Conservation (phyloP, 92 coral and sea anemone genomes). For the Blastomussa wellsi region DNA sequence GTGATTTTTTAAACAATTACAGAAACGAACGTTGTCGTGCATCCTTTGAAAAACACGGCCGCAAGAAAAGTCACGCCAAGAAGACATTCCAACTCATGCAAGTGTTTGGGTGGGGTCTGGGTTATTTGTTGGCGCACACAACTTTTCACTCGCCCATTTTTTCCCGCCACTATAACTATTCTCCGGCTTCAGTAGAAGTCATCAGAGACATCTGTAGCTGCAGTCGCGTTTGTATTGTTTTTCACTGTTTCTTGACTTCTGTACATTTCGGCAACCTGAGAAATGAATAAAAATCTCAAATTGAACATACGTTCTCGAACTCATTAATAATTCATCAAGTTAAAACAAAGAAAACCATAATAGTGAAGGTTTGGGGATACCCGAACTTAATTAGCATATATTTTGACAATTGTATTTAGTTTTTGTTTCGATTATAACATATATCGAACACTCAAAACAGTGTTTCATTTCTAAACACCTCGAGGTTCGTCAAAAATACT, state of each 20-base stretch:
- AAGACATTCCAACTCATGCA: not conserved
- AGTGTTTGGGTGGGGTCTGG: not conserved
- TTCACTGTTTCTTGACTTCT: constrained; percentile 97
- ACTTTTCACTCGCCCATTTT: not conserved
- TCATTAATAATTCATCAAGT: no score
- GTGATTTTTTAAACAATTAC: not conserved
- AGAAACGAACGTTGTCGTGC: not conserved
- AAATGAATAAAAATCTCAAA: not conserved
- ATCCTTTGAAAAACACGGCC: not conserved
- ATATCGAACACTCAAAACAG: no score
- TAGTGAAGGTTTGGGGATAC: no score
- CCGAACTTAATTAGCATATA: no score
- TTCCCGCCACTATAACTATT: not conserved
- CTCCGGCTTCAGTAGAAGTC: constrained; percentile 76
- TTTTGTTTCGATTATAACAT: no score
- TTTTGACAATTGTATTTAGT: no score
- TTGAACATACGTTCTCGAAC: not conserved
- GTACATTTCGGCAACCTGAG: constrained; percentile 96
- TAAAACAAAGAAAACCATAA: no score
- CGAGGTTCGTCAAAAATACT: no score
- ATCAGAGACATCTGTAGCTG: constrained; percentile 62
- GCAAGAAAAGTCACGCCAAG: not conserved
- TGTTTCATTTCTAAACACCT: no score
- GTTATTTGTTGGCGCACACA: not conserved
- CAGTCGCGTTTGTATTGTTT: constrained; percentile 70